A percentile compares a stretch with the other conserved stretches of the same genome.
phyloP scores from a whole-genome alignment of 2,113 vertebrate species.

The Ciconia boyciana region DNA sequence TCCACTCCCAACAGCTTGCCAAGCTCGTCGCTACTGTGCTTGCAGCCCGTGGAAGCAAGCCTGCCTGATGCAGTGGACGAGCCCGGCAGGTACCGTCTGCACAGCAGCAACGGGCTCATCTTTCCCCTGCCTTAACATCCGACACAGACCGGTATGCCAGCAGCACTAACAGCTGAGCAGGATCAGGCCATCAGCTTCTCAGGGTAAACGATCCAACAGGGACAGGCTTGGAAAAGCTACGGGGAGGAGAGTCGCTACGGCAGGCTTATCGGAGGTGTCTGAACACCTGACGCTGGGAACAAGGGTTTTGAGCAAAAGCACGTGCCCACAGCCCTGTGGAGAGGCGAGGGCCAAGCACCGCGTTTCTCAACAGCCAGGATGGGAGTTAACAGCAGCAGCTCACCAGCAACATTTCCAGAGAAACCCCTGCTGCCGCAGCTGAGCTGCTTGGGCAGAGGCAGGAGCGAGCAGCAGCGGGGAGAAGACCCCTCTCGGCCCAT shows the following conservation, averaged over 20 bases:
- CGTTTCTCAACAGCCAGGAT: fast-evolving
- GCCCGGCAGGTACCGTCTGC: neutral
- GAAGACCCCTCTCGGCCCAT: no score
- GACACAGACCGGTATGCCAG: fast-evolving
- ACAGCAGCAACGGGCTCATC: fast-evolving
- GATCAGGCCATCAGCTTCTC: neutral
- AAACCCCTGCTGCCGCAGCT: no score
- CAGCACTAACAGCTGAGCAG: neutral
- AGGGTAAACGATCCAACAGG: neutral
- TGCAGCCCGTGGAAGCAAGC: fast-evolving
- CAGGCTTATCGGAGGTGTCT: no score
- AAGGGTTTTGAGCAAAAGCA: neutral
- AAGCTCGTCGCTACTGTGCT: fast-evolving
- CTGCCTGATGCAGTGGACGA: fast-evolving
- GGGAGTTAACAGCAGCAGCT: neutral
- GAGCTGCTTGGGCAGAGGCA: neutral
- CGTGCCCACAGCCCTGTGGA: neutral
- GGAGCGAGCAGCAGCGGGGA: fast-evolving
- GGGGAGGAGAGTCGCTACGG: neutral
- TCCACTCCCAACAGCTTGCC: neutral
- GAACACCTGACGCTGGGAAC: neutral
- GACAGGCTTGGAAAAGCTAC: neutral
- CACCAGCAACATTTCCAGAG: neutral
- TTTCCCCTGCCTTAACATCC: neutral
- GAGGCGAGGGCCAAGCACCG: neutral